Evolutionary conservation across 1,140 invertebrate genomes (phyloP).

Genomic region (Drosophila melanogaster): Release_6_plus_ISO1_MT NT_033779.5:9772501-9773000

Average conservation of each 20-base stretch:
- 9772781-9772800: conserved; percentile 85
- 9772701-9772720: conserved; percentile 85
- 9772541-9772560: conserved; percentile 13
- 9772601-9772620: conserved; percentile 69
- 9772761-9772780: conserved; percentile 83
- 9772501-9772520: conserved; percentile 47
- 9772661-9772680: conserved; percentile 90
- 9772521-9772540: conserved; percentile 58
- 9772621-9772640: conserved; percentile 86
- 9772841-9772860: conserved; percentile 84
- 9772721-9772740: conserved; percentile 85
- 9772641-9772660: conserved; percentile 87
- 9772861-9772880: conserved; percentile 84
- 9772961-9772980: conserved; percentile 4
- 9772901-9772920: conserved; percentile 9
- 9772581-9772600: conserved; percentile 72
- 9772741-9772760: conserved; percentile 84
- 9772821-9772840: conserved; percentile 76
- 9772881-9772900: conserved; percentile 65
- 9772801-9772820: conserved; percentile 68
- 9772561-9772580: no score
- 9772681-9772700: conserved; percentile 89
- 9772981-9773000: conserved; percentile 49
- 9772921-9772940: background rate
- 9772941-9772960: background rate